Evolutionary conservation across 1,140 invertebrate genomes (phyloP), one percentile per base, ranked within the genome.

Genomic region (Euura saliciscinereae): DNA sequence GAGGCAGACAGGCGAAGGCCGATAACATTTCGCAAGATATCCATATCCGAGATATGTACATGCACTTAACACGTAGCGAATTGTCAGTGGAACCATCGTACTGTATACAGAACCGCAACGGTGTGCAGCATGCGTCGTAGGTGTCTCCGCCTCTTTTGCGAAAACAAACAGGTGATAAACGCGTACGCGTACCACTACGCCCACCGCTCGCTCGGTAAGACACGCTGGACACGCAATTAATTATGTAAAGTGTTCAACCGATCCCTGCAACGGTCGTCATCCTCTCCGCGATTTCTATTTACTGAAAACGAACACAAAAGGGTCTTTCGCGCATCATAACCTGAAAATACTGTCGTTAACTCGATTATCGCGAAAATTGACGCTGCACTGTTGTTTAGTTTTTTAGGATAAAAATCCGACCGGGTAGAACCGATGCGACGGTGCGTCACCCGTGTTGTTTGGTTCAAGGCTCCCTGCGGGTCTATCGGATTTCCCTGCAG

Each of bases 121-220:
- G 51, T 59, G 10, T 59, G 51, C 13, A 11, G 51, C 51, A 59
- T 59, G 51, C 13, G 51, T 59, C 2, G 51, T 59, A 59, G 51
- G 51, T 59, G 51, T n/a, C 51, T 59, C 10, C 51, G 51, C 51
- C 51, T 59, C 51, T 59, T 59, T 59, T 59, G 8, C 13, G 51
- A 8, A 59, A 59, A 59, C 51, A 59, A 59, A 59, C 51, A 59
- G 51, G 51, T 59, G 51, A 59, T 59, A 59, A 59, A 59, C 51
- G 51, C 8, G 8, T 59, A n/a, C 51, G 13, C 5, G 51, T n/a
- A 59, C 51, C 51, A 59, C 8, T 1, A 59, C 51, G 51, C 51
- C 51, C 51, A 59, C 51, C 13, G 13, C 28, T 28, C 51, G 51
- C 51, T 59, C 28, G 13, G 13, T 59, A 59, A 59, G 51, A 59